Evolutionary conservation across 2,888 invertebrate genomes (phyloP), one percentile per base, ranked within the genome.

Genomic region (Tenthredo mesomela): DNA sequence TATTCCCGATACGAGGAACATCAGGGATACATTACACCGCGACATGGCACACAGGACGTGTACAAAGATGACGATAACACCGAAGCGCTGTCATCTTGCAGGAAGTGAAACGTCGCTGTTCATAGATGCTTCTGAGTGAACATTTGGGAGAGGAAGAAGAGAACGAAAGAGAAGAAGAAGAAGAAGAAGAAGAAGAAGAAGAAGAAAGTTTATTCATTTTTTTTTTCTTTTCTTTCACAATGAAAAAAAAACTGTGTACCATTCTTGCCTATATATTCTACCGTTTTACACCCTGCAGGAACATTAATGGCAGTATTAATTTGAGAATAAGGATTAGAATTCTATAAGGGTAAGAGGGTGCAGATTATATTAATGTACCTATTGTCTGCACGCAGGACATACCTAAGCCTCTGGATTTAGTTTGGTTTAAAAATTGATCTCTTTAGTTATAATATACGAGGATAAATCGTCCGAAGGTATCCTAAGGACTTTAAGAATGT

Each of bases 21-120:
- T 77, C 77, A 77, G 77, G 33, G 77, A 77, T 77, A 33, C 77
- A 77, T 77, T 77, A 77, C 77, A 77, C 50, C 77, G 2, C 33
- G 54, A n/a, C 77, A 29, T 33, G 77, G 29, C 37, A 54, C n/a
- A 54, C 29, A 54, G 33, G 54, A 77, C 50, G 75, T 25, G 50
- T 77, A 50, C 40, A n/a, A 29, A 50, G 54, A 29, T 77, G 29
- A 50, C 75, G 75, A 50, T 54, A 77, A 73, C 43, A n/a, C 43
- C n/a, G 71, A 40, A 10, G 10, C 40, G 43, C 4, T 43, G 71
- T 73, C 40, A 43, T 73, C 37, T 40, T 18, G 12, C 70, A 33
- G 29, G 70, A 70, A 70, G 70, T 70, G 18, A 37, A 70, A 25
- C 70, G 33, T 70, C 70, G 70, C 70, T 37, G 37, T n/a, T 70